Evolutionary conservation across 2,888 invertebrate species (phyloP), one percentile per base, ranked within the genome.

Genomic region (Blera fallax): DNA sequence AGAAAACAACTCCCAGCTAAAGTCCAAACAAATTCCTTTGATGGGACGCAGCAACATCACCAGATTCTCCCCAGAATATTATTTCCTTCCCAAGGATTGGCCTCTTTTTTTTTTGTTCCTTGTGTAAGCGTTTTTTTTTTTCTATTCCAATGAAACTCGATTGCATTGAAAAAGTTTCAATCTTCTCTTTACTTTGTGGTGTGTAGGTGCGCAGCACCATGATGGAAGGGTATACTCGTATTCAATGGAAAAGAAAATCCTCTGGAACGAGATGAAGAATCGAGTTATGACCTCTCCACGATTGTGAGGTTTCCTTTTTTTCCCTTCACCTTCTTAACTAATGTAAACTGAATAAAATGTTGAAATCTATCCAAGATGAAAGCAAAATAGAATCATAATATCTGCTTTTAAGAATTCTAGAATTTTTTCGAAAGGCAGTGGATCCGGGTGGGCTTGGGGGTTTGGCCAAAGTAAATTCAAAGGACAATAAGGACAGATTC

Each of bases 401-500:
- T 27, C 29, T 10, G n/a, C n/a, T 29, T 7, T n/a, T 29, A 29
- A 48, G 50, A 14, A 65, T 34, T 7, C 37, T 16, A 40, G 40
- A n/a, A 21, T 24, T 24, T 6, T 7, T 3, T 3, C n/a, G n/a
- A n/a, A n/a, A n/a, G n/a, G n/a, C 16, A 16, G 50, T 2, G 4
- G 24, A 11, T 27, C 50, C n/a, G 24, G 24, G n/a, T 50, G 6
- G 10, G 10, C 1, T 5, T 11, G 2, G n/a, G 54, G 11, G 3
- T n/a, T 29, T 0, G 1, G 11, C 10, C 5, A 58, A 37, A 58
- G 34, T 58, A 58, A 58, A 58, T 58, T 58, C 34, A 34, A 58
- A 58, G 56, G 37, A 58, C 56, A 21, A 37, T 58, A 58, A 58
- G 56, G 56, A 58, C 37, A 21, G 56, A 58, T 34, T 56, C 18